Conservation (phyloP, 2,113 vertebrate genomes). For the Oreochromis aureus region DNA sequence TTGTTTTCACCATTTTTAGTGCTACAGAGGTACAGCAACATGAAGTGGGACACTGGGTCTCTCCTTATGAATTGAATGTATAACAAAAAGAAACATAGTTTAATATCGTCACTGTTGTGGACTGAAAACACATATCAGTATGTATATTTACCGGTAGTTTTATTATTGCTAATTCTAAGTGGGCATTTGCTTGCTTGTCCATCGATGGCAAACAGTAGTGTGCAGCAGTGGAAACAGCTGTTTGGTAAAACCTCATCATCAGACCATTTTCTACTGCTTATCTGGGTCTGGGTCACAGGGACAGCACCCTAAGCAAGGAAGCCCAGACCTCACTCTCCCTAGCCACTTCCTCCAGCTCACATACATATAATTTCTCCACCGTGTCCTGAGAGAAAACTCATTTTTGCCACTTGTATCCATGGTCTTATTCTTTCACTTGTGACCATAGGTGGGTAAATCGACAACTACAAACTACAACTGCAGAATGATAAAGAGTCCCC, state of each 20-base stretch:
- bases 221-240: neutral
- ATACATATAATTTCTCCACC: neutral
- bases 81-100: neutral
- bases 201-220: neutral
- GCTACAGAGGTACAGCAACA: neutral
- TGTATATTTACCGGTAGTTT: neutral
- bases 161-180: neutral
- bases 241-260: neutral
- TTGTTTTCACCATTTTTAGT: neutral
- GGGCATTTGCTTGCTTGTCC: neutral
- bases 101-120: neutral
- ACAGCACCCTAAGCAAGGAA: neutral
- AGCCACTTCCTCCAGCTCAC: neutral
- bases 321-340: neutral
- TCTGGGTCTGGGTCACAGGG: neutral
- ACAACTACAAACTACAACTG: neutral
- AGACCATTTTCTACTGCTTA: neutral
- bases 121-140: neutral
- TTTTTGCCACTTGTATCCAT: neutral
- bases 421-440: neutral
- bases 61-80: neutral
- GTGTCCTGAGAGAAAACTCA: fast-evolving
- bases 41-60: neutral
- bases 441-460: neutral
- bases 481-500: neutral